These are phyloP conservation scores for Apodemus agrarius DNA, from an alignment of 2,797 vertebrate species.

Conservation along the genomic window DNA sequence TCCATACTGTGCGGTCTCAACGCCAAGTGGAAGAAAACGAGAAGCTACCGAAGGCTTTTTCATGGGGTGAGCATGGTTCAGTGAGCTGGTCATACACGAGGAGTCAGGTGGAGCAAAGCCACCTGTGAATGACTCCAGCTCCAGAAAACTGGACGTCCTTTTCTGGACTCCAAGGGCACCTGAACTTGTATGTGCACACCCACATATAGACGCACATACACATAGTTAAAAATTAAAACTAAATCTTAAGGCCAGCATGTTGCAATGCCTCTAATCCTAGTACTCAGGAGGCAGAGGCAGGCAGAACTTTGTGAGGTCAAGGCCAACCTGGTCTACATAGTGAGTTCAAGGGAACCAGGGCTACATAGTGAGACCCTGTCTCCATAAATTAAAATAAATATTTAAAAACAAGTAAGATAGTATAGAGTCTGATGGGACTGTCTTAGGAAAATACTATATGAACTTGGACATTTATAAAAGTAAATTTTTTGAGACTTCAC, in stretches of 20 bases:
- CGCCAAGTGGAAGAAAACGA: neutral
- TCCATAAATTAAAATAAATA: neutral
- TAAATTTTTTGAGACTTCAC: neutral
- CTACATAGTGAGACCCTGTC: neutral
- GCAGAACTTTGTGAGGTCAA: neutral
- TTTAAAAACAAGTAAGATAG: neutral
- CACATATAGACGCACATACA: neutral
- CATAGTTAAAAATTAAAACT: neutral
- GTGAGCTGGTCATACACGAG: neutral
- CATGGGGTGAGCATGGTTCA: neutral
- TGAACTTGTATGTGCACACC: neutral
- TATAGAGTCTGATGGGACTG: neutral
- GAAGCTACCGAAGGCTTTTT: conserved; percentile 4
- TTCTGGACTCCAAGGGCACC: neutral
- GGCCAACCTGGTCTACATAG: neutral
- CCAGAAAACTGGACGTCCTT: neutral
- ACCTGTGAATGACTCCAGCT: neutral
- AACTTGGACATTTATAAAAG: conserved; percentile 16
- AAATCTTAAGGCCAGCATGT: neutral
- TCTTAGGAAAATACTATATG: conserved; percentile 25
- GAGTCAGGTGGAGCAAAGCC: neutral
- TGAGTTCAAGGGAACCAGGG: neutral
- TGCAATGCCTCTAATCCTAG: neutral
- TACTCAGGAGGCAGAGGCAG: neutral
- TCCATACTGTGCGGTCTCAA: neutral